These are phyloP conservation scores for Plutella xylostella DNA, from an alignment of 2,888 invertebrate species.

Conservation along the genomic window DNA sequence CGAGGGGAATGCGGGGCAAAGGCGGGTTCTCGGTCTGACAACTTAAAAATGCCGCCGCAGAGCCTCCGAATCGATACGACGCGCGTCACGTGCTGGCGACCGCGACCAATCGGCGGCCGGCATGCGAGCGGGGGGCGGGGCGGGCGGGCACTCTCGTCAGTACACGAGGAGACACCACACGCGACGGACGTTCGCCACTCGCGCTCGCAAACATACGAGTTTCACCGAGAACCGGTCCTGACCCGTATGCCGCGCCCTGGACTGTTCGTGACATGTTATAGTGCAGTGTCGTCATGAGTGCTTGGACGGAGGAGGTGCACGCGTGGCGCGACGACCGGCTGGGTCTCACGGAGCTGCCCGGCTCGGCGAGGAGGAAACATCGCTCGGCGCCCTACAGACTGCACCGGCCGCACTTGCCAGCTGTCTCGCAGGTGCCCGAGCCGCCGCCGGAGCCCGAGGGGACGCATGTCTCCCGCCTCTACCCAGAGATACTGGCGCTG, in stretches of 20 bases:
- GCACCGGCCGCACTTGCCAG: constrained; percentile 73
- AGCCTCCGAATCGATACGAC: constrained; percentile 83
- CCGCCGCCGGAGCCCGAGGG: constrained; percentile 63
- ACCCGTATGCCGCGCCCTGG: constrained; percentile 12
- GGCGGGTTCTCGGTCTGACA: constrained; percentile 65
- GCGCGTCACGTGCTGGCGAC: constrained; percentile 74
- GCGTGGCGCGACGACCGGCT: constrained; percentile 61
- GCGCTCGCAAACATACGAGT: constrained; percentile 30
- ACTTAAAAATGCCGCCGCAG: constrained; percentile 87
- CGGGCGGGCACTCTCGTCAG: constrained; percentile 44
- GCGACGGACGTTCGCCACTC: constrained; percentile 33
- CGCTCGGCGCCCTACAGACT: constrained; percentile 75
- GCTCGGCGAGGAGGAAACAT: constrained; percentile 63
- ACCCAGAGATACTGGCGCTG: constrained; percentile 92
- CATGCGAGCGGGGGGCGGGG: constrained; percentile 43
- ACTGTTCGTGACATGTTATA: constrained; percentile 55
- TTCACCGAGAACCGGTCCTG: constrained; percentile 51
- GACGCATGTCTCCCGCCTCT: constrained; percentile 87
- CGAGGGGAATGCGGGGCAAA: constrained; percentile 39
- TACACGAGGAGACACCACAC: constrained; percentile 40
- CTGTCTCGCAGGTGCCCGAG: constrained; percentile 51
- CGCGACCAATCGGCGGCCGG: constrained; percentile 58
- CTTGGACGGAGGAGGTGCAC: constrained; percentile 63
- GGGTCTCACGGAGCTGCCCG: constrained; percentile 58
- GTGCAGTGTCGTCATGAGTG: constrained; percentile 58